Percentiles rank a stretch among this genome's conserved stretches.
These are phyloP conservation scores for Oreochromis niloticus DNA, from an alignment of 2,113 vertebrate species.

Conservation along the genomic window DNA sequence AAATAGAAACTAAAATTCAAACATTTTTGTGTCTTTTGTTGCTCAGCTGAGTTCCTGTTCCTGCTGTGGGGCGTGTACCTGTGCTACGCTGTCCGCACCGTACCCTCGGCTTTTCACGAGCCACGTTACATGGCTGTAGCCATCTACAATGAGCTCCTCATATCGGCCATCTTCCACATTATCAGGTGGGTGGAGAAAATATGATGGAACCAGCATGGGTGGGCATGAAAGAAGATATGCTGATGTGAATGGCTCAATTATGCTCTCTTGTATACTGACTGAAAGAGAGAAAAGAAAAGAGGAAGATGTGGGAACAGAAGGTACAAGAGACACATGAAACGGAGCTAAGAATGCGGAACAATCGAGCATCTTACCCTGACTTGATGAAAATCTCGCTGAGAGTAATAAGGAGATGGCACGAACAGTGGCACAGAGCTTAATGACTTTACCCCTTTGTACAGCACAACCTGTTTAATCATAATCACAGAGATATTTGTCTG, in stretches of 20 bases:
- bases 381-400: not conserved
- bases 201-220: not conserved
- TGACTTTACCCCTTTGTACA: not conserved
- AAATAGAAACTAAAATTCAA: not conserved
- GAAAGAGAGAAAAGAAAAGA: not conserved
- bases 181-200: conserved; percentile 81
- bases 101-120: conserved; percentile 95
- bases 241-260: not conserved
- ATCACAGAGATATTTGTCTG: not conserved
- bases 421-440: not conserved
- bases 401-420: not conserved
- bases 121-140: conserved; percentile 95
- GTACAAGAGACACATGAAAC: not conserved
- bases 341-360: not conserved
- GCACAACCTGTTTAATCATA: not conserved
- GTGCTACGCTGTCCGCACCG: conserved; percentile 92
- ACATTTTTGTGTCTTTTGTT: conserved; percentile 8
- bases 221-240: not conserved
- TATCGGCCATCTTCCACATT: conserved; percentile 94
- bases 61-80: conserved; percentile 96
- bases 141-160: conserved; percentile 96
- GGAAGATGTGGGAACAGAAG: not conserved
- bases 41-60: conserved; percentile 93
- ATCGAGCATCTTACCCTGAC: not conserved
- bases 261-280: not conserved